phyloP scores from a whole-genome alignment of 2,797 vertebrate species.

The Spondyliosoma cantharus region DNA sequence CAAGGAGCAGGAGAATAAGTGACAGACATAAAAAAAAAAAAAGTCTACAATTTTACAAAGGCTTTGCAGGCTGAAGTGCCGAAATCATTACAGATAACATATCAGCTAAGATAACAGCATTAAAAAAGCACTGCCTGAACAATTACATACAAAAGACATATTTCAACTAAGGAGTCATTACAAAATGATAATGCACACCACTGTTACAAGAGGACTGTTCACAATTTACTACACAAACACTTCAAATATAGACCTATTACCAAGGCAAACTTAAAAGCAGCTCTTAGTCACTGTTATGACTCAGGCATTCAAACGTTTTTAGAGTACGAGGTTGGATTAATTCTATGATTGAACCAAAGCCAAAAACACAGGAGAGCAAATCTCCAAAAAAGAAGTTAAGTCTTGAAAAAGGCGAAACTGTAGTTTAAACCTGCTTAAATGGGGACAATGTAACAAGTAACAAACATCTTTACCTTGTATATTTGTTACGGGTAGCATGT shows the following conservation, averaged over 20 bases:
- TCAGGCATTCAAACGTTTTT: neutral
- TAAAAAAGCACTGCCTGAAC: slow-evolving; percentile 9
- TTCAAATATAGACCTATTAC: neutral
- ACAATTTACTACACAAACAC: neutral
- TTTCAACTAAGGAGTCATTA: slow-evolving; percentile 16
- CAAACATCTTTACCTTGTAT: neutral
- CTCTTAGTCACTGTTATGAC: neutral
- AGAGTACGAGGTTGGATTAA: neutral
- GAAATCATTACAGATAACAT: slow-evolving; percentile 46
- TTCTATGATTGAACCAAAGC: neutral
- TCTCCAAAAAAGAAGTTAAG: neutral
- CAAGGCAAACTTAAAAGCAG: neutral
- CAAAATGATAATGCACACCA: slow-evolving; percentile 4
- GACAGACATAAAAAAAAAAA: neutral
- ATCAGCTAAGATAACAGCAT: slow-evolving; percentile 33
- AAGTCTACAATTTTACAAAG: neutral
- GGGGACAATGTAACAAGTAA: neutral
- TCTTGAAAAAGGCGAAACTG: neutral
- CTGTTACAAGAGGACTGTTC: neutral
- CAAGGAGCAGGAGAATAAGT: neutral
- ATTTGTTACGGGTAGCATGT: neutral
- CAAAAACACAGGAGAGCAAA: neutral
- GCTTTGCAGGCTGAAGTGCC: slow-evolving; percentile 19
- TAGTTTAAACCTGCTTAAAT: neutral
- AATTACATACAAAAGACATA: neutral